Evolutionary conservation across 2,888 invertebrate genomes (phyloP), one percentile per base, ranked within the genome.

Genomic region (Morpho deidamia): DNA sequence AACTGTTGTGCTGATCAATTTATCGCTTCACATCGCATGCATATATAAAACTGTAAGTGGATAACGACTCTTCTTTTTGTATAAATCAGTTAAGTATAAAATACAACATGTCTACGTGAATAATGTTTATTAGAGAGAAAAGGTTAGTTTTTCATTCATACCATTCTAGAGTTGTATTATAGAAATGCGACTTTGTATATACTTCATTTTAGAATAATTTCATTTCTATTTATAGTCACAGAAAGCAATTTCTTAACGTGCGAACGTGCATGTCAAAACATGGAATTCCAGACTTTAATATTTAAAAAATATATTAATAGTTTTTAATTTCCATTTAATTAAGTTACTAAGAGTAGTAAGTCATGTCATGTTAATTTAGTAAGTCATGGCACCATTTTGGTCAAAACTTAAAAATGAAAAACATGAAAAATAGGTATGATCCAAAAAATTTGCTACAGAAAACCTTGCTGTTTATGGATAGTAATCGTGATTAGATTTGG

Each of bases 111-210:
- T 46, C 46, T 11, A 45, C 14, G 34, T 48, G 56, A 56, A 50
- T 56, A 52, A 49, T 52, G 44, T 49, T 49, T 34, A n/a, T 38
- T 33, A 42, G 37, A 11, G 35, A 52, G 45, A 46, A 49, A 55
- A 49, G 49, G 43, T 43, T 9, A 42, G 46, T 55, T 58, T 55
- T 58, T 43, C 45, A 32, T 44, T 38, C 44, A 46, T 49, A 39
- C 58, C 55, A 44, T 55, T 52, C 52, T 10, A 37, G 43, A 52
- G 49, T 4, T 14, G 41, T 8, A 14, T n/a, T n/a, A n/a, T 23
- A 43, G 42, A 40, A 43, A 50, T 44, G 12, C 44, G 35, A 23
- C 44, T 51, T 58, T 44, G 33, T 45, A 37, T 7, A 33, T 32
- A 11, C 39, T 23, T 43, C 38, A 12, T 41, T 42, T 37, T 49